Percentiles rank a stretch among this genome's conserved stretches.
Evolutionary conservation across 2,113 vertebrate species (phyloP).

Genomic region (Channa argus): DNA sequence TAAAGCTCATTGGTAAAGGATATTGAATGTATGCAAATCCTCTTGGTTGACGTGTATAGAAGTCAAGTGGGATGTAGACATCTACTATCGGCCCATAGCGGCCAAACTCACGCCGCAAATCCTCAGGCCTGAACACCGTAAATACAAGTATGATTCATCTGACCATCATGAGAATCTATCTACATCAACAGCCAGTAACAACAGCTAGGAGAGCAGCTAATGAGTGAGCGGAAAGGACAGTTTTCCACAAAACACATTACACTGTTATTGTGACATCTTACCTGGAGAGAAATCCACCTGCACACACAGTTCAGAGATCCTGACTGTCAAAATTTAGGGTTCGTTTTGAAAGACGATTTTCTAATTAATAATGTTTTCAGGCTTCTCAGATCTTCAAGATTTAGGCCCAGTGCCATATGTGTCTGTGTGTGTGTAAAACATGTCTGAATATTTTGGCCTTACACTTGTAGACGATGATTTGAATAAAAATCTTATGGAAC

Average conservation of each 20-base stretch:
- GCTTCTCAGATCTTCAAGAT: too few species aligned
- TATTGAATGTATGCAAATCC: constrained; percentile 99
- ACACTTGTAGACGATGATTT: too few species aligned
- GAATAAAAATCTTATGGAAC: too few species aligned
- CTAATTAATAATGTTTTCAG: too few species aligned
- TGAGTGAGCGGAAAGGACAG: constrained; percentile 38
- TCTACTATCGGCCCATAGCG: constrained; percentile 99
- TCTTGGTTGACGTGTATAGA: constrained; percentile 97
- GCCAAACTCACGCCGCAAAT: constrained; percentile 98
- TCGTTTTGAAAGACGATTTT: too few species aligned
- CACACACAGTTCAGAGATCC: not conserved
- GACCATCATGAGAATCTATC: constrained; percentile 54
- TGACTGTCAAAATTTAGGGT: too few species aligned
- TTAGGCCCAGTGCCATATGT: too few species aligned
- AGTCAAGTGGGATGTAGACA: constrained; percentile 99
- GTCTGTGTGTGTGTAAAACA: too few species aligned
- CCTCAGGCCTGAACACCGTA: constrained; percentile 95
- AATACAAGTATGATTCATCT: constrained; percentile 78
- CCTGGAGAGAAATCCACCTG: not conserved
- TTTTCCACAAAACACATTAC: constrained; percentile 36
- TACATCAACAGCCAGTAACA: constrained; percentile 54
- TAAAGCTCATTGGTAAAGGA: constrained; percentile 88
- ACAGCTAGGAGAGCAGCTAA: constrained; percentile 45
- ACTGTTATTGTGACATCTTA: not conserved
- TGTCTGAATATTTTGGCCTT: too few species aligned